Conservation (phyloP, 2,888 invertebrate genomes). For the Steromphala cineraria region DNA sequence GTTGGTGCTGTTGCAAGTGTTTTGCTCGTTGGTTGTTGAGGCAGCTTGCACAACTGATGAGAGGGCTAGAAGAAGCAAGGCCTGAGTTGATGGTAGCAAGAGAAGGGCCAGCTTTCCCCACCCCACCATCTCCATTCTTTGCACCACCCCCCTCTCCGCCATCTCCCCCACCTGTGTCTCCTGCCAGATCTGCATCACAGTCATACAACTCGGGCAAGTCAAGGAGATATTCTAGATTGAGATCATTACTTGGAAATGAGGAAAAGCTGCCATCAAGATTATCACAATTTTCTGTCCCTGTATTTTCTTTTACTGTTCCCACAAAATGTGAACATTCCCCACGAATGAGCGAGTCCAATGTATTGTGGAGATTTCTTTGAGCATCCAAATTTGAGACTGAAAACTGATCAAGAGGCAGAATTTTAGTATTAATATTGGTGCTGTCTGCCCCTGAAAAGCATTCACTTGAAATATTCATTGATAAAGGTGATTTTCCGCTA, state of each 20-base stretch:
- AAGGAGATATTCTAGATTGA: constrained; percentile 68
- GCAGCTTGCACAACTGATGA: constrained; percentile 31
- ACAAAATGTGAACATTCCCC: background rate
- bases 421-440: background rate
- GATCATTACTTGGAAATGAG: constrained; percentile 60
- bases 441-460: background rate
- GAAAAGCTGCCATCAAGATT: constrained; percentile 48
- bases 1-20: constrained; percentile 18
- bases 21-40: constrained; percentile 29
- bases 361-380: constrained; percentile 17
- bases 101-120: too few relatives aligned
- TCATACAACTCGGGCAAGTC: constrained; percentile 68
- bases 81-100: background rate
- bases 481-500: background rate
- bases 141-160: background rate
- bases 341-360: constrained; percentile 1
- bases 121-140: background rate
- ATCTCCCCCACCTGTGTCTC: background rate
- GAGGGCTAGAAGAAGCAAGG: constrained; percentile 14
- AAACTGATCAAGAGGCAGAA: background rate
- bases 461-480: background rate
- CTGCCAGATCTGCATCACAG: constrained; percentile 44
- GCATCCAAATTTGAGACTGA: background rate
- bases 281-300: constrained; percentile 45
- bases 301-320: constrained; percentile 8